Evolutionary conservation across 2,888 invertebrate species (phyloP), one percentile per base, ranked within the genome.

Genomic region (Macrophya alboannulata): DNA sequence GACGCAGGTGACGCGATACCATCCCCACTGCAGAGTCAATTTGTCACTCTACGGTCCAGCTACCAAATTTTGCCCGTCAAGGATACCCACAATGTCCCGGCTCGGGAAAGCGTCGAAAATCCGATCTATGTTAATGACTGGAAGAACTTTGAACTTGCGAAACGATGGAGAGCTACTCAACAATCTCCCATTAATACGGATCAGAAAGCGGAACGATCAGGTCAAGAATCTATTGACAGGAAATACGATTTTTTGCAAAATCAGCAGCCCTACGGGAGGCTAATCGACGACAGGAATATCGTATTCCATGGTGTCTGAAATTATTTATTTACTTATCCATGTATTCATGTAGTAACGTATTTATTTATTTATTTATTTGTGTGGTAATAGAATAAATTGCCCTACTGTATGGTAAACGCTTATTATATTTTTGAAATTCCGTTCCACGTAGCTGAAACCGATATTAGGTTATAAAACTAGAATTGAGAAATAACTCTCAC

Each of bases 11-110:
- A 94, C 83, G 93, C 94, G 3, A 94, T 94, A 94, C 37, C 94
- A 94, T 89, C 94, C 94, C 94, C 94, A 94, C 89, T 94, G 94
- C 88, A 89, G 95, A 90, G 94, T 86, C 45, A 83, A 83, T 83
- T 71, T 21, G 68, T 68, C 17, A 83, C 83, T 9, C 25, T 71
- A 17, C 48, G 71, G 9, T 68, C 83, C 8, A 45, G 83, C 48
- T 71, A 83, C 48, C 25, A 68, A 45, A 40, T 83, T 48, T 12
- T 48, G n/a, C 68, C 65, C 48, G 17, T 48, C 31, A 37, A 83
- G 48, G 68, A 83, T 0, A 37, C 68, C 10, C 25, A 48, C 68
- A 68, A 68, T 8, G 31, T 68, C 8, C 31, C 25, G 31, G 17
- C 68, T 68, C 68, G n/a, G 12, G 83, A 48, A 10, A 25, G n/a